A percentile compares a stretch with the other conserved stretches of the same genome.
Conservation (phyloP, 2,797 vertebrate genomes). For the Oryzias dopingdopingensis region DNA sequence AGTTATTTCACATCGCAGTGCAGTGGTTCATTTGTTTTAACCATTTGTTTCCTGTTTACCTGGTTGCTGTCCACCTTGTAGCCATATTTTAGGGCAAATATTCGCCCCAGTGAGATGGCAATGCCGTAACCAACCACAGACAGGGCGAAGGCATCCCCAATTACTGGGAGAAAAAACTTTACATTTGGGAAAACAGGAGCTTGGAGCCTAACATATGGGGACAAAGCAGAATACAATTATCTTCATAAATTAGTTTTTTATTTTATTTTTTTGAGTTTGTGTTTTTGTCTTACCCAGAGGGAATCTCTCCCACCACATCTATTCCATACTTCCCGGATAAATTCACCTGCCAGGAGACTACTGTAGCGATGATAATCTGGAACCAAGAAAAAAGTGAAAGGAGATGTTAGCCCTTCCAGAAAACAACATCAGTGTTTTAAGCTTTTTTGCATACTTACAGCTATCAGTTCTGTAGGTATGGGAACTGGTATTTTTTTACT, state of each 20-base stretch:
- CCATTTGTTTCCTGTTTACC: slow-evolving; percentile 48
- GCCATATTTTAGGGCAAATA: slow-evolving; percentile 92
- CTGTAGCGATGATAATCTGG: slow-evolving; percentile 86
- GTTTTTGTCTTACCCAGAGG: slow-evolving; percentile 82
- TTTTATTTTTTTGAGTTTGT: neutral
- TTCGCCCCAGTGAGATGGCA: slow-evolving; percentile 94
- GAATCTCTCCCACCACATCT: slow-evolving; percentile 87
- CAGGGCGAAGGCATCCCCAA: slow-evolving; percentile 90
- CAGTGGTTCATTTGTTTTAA: neutral
- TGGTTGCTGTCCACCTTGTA: slow-evolving; percentile 97
- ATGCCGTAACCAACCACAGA: slow-evolving; percentile 93
- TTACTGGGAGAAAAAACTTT: slow-evolving; percentile 77
- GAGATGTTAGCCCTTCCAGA: no score
- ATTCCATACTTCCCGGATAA: slow-evolving; percentile 75
- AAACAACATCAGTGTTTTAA: neutral
- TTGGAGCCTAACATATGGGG: slow-evolving; percentile 75
- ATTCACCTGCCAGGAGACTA: slow-evolving; percentile 81
- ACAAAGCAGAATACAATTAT: no score
- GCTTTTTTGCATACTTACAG: slow-evolving; percentile 68
- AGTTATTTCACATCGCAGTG: neutral
- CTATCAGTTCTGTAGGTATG: slow-evolving; percentile 88
- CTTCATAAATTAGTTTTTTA: neutral
- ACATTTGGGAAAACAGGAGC: slow-evolving; percentile 72
- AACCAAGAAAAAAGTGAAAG: slow-evolving; percentile 5
- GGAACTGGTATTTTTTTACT: slow-evolving; percentile 82